These are phyloP conservation scores for Hippocampus abdominalis DNA, from an alignment of 2,113 vertebrate genomes.

Conservation along the genomic window DNA sequence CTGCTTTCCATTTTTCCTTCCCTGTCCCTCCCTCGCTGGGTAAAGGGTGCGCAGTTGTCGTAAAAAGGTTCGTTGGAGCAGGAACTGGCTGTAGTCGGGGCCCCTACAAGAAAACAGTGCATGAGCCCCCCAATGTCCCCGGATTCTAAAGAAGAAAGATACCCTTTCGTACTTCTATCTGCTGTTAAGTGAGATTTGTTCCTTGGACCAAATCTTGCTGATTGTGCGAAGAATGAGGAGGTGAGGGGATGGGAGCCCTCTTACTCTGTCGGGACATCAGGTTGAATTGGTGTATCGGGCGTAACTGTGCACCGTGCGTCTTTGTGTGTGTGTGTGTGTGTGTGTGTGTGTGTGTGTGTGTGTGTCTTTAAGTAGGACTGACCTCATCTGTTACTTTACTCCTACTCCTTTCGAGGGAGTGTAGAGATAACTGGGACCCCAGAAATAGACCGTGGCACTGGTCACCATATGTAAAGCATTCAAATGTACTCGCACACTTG, in stretches of 20 bases:
- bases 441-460: constrained; percentile 62
- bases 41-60: constrained; percentile 47
- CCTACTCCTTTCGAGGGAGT: constrained; percentile 58
- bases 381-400: constrained; percentile 66
- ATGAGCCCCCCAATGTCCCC: constrained; percentile 58
- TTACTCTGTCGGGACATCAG: constrained; percentile 31
- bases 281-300: constrained; percentile 27
- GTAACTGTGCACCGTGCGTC: constrained; percentile 1
- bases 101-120: constrained; percentile 51
- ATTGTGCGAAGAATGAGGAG: constrained; percentile 29
- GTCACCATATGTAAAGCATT: not conserved
- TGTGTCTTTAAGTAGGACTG: constrained; percentile 58
- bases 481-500: not conserved
- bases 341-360: constrained; percentile 23
- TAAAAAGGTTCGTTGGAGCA: constrained; percentile 59
- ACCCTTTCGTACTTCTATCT: constrained; percentile 33
- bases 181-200: constrained; percentile 37
- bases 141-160: constrained; percentile 3
- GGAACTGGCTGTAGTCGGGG: constrained; percentile 54
- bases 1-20: constrained; percentile 42
- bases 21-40: constrained; percentile 47
- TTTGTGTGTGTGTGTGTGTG: not conserved
- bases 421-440: constrained; percentile 67
- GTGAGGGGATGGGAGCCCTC: constrained; percentile 24
- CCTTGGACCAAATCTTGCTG: constrained; percentile 28